Percentiles rank a stretch among this genome's conserved stretches.
These are phyloP conservation scores for Diglossa cyanea DNA, from an alignment of 2,797 vertebrate species.

Conservation along the genomic window DNA sequence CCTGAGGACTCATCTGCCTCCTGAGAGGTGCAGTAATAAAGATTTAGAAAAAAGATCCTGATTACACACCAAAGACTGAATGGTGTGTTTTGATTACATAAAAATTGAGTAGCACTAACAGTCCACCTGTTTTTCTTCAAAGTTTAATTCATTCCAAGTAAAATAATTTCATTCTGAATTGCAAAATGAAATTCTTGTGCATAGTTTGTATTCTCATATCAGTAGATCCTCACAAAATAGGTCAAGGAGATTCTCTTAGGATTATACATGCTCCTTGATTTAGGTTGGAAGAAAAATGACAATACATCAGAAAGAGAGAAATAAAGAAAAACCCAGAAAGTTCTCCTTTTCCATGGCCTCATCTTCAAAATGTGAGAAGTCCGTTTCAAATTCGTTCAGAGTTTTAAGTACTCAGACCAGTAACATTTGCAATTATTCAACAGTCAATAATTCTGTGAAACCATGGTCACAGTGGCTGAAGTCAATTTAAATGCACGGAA, in stretches of 20 bases:
- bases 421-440: neutral
- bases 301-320: neutral
- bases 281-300: neutral
- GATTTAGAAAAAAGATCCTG: neutral
- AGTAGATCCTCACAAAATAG: neutral
- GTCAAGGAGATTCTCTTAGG: neutral
- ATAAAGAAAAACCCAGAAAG: neutral
- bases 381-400: neutral
- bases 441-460: neutral
- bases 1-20: neutral
- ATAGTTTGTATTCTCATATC: neutral
- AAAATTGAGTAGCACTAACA: neutral
- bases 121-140: neutral
- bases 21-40: neutral
- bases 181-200: neutral
- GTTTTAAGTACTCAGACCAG: neutral
- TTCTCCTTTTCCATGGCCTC: neutral
- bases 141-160: neutral
- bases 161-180: neutral
- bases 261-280: neutral
- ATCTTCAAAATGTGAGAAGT: neutral
- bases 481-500: neutral
- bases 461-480: rapidly evolving
- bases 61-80: neutral
- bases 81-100: neutral